Evolutionary conservation across 2,888 invertebrate species (phyloP).

Genomic region (Chironomus riparius): DNA sequence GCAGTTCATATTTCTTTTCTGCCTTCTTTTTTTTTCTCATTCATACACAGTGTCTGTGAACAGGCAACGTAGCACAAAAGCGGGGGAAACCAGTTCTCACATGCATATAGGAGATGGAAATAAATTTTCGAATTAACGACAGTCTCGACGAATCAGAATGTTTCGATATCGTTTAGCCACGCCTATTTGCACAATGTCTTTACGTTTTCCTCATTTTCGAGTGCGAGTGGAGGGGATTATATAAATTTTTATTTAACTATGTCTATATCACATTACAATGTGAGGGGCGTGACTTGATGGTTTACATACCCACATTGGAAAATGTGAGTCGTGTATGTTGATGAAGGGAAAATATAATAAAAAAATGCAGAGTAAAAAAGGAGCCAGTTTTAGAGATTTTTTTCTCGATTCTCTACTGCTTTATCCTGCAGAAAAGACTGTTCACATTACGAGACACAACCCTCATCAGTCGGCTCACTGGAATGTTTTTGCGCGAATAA

Average conservation of each 20-base stretch:
- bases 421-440: not conserved
- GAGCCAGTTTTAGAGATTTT: not conserved
- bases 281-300: not conserved
- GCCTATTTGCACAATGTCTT: not conserved
- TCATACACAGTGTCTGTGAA: too few species aligned
- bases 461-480: slow-evolving; percentile 6
- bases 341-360: not conserved
- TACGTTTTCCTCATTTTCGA: not conserved
- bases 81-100: slow-evolving; percentile 15
- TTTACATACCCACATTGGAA: slow-evolving; percentile 2
- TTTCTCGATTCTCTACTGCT: not conserved
- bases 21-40: too few species aligned
- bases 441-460: not conserved
- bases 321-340: not conserved
- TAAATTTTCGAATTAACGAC: slow-evolving; percentile 22
- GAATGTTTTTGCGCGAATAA: not conserved
- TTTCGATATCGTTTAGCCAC: slow-evolving; percentile 14
- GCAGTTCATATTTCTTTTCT: not conserved
- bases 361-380: slow-evolving; percentile 16
- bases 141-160: not conserved
- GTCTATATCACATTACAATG: not conserved
- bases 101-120: slow-evolving; percentile 2
- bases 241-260: slow-evolving; percentile 1
- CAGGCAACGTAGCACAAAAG: not conserved
- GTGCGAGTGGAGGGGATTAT: slow-evolving; percentile 14